phyloP scores from a whole-genome alignment of 2,888 invertebrate genomes.

The Plebejus argus region DNA sequence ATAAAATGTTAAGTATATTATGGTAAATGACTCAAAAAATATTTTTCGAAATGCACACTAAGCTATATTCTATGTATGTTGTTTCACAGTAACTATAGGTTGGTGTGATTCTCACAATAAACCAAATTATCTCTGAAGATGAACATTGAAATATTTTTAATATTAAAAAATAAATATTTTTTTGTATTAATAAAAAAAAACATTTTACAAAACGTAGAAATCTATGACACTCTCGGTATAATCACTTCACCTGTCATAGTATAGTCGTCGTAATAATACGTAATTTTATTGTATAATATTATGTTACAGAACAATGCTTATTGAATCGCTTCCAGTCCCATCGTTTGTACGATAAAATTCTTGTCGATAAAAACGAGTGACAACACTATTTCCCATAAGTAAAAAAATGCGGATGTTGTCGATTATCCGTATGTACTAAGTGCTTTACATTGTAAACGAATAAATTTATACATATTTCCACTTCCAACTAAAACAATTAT shows the following conservation, averaged over 20 bases:
- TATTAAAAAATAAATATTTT: no score
- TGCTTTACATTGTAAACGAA: not conserved
- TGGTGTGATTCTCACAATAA: no score
- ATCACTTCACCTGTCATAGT: conserved; percentile 8
- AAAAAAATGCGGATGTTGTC: not conserved
- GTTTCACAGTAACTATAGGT: no score
- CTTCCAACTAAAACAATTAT: not conserved
- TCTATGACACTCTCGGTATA: not conserved
- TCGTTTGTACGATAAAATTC: conserved; percentile 23
- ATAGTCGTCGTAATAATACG: conserved; percentile 13
- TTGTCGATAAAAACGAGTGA: conserved; percentile 23
- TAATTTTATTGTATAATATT: conserved; percentile 23
- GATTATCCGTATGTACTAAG: not conserved
- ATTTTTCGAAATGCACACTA: no score
- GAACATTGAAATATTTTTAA: no score
- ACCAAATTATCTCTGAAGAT: no score
- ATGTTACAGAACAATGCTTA: conserved; percentile 30
- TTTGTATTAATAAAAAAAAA: no score
- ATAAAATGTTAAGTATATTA: no score
- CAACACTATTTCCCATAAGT: conserved; percentile 14
- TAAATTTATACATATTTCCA: not conserved
- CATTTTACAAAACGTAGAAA: not conserved
- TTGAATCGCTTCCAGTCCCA: conserved; percentile 29
- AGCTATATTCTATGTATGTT: no score
- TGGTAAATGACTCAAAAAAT: no score